Conservation (phyloP, 35 echinoderm and acorn worm species). For the Lytechinus pictus region DNA sequence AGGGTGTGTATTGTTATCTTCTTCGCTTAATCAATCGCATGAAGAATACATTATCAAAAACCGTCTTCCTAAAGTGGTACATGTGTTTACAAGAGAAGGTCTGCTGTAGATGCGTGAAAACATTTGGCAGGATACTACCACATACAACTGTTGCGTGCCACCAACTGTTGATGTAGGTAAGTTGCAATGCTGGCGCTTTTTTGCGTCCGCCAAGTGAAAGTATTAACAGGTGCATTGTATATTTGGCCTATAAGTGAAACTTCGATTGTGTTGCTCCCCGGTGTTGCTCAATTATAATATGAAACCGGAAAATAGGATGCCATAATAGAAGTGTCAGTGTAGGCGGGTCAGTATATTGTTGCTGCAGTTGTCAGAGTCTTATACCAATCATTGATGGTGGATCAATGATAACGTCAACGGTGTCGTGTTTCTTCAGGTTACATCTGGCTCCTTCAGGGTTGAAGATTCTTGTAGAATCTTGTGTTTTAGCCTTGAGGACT, state of each 20-base stretch:
- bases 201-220: not conserved
- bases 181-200: not conserved
- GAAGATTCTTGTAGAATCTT: no score
- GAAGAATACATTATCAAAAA: not conserved
- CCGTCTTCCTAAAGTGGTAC: not conserved
- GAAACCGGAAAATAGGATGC: not conserved
- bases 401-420: not conserved
- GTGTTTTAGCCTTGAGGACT: no score
- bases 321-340: not conserved
- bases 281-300: no score
- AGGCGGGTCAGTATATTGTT: not conserved
- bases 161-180: not conserved
- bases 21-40: not conserved
- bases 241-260: not conserved
- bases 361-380: not conserved
- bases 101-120: not conserved
- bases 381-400: not conserved
- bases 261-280: not conserved
- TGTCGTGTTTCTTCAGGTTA: no score
- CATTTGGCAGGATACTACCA: not conserved
- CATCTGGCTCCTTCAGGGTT: no score
- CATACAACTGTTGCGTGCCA: not conserved
- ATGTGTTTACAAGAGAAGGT: not conserved
- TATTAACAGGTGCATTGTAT: not conserved
- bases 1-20: slow-evolving; percentile 32